Evolutionary conservation across 2,797 vertebrate species (phyloP).

Genomic region (Acrossocheilus wenchowensis): DNA sequence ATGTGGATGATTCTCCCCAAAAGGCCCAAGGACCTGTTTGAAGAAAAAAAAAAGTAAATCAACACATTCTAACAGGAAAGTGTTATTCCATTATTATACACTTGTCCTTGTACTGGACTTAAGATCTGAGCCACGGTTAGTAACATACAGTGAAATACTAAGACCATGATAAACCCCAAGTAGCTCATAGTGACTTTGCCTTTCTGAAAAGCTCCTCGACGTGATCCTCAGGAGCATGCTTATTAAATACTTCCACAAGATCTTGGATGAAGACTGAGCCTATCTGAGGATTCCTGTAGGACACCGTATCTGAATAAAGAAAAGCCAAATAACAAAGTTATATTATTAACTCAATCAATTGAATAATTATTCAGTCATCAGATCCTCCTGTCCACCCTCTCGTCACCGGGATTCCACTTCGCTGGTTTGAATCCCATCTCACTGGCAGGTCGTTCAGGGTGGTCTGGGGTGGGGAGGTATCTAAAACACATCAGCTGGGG

Average conservation of each 20-base stretch:
- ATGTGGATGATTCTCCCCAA: no score
- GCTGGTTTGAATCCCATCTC: no score
- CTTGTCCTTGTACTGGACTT: background rate
- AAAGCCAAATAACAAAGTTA: background rate
- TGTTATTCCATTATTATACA: background rate
- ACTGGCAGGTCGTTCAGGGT: no score
- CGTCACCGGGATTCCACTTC: no score
- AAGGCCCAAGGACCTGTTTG: background rate
- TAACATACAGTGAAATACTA: background rate
- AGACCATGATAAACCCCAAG: background rate
- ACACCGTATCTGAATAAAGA: constrained; percentile 48
- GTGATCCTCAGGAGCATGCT: constrained; percentile 35
- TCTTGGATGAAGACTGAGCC: constrained; percentile 50
- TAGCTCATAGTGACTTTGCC: constrained; percentile 23
- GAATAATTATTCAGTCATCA: no score
- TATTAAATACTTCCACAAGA: constrained; percentile 49
- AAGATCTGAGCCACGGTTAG: background rate
- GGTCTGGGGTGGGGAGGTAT: no score
- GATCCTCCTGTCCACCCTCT: no score
- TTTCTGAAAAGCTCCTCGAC: constrained; percentile 56
- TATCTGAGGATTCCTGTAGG: background rate
- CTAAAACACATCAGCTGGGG: no score
- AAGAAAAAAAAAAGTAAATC: background rate
- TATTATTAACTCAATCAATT: background rate
- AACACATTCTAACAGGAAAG: background rate